These are phyloP conservation scores for Euzetes globulus DNA, from an alignment of 2,888 invertebrate species.

Conservation along the genomic window DNA sequence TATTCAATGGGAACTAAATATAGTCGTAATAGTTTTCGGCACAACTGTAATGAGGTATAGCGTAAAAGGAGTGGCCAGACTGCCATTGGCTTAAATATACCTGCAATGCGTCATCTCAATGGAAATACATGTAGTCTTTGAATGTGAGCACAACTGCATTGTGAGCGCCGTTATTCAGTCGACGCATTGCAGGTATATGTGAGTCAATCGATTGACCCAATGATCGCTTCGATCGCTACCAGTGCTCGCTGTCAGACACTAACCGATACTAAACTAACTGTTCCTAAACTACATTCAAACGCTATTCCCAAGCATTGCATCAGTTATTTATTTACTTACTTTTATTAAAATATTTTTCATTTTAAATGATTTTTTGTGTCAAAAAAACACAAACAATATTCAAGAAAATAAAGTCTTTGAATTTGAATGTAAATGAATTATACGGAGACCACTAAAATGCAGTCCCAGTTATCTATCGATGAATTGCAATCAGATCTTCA, in stretches of 20 bases:
- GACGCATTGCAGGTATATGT: constrained; percentile 12
- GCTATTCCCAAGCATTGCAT: not conserved
- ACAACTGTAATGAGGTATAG: not conserved
- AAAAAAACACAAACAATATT: no score
- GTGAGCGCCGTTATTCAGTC: not conserved
- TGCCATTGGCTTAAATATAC: not conserved
- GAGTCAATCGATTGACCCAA: constrained; percentile 9
- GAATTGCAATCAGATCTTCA: no score
- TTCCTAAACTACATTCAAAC: not conserved
- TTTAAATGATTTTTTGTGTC: not conserved
- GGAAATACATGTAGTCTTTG: not conserved
- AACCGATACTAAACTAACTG: no score
- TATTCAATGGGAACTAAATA: constrained; percentile 2
- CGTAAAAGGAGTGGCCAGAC: constrained; percentile 1
- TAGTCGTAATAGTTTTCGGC: not conserved
- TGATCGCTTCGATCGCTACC: not conserved
- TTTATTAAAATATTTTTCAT: not conserved
- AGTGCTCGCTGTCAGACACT: not conserved
- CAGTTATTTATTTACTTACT: constrained; percentile 4
- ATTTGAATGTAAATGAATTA: no score
- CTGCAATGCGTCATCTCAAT: constrained; percentile 22
- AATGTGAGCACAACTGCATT: not conserved
- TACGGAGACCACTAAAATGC: no score
- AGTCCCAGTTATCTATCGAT: no score
- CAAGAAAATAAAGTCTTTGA: no score